These are phyloP conservation scores for Osmerus eperlanus DNA, from an alignment of 2,113 vertebrate species.

Conservation along the genomic window DNA sequence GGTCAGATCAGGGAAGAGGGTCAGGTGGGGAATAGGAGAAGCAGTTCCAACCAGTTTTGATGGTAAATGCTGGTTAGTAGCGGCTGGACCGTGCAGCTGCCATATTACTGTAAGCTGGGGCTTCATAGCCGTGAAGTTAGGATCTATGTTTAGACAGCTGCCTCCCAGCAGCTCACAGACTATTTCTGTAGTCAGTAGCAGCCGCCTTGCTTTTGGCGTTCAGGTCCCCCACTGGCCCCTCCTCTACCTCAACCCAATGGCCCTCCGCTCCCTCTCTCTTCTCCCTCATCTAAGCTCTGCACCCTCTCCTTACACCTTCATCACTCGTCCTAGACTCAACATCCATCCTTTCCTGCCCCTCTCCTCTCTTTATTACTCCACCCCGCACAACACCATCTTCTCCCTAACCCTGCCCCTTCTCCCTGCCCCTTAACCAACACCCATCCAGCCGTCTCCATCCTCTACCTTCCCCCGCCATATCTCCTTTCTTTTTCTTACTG, in stretches of 20 bases:
- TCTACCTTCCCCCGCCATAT: too few relatives aligned
- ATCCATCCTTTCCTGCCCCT: not conserved
- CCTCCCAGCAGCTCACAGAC: constrained; percentile 20
- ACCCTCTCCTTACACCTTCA: not conserved
- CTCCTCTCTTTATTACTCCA: not conserved
- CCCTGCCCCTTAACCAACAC: too few relatives aligned
- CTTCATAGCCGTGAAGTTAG: constrained; percentile 22
- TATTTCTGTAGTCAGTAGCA: constrained; percentile 37
- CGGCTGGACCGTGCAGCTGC: constrained; percentile 50
- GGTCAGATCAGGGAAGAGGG: too few relatives aligned
- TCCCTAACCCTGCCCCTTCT: too few relatives aligned
- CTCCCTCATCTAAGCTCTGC: not conserved
- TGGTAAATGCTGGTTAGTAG: constrained; percentile 30
- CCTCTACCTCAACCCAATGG: not conserved
- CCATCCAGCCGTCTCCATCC: too few relatives aligned
- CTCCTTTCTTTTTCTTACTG: too few relatives aligned
- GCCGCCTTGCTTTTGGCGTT: constrained; percentile 1
- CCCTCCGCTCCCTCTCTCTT: not conserved
- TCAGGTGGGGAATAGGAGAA: too few relatives aligned
- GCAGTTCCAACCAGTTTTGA: constrained; percentile 57
- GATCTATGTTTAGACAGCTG: constrained; percentile 46
- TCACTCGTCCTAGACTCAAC: not conserved
- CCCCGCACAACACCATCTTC: not conserved
- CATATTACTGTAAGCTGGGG: constrained; percentile 32
- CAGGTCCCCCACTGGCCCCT: constrained; percentile 1